Base-by-base conservation (phyloP, 2,888 invertebrate genomes). In the Eilema griseolum region DNA sequence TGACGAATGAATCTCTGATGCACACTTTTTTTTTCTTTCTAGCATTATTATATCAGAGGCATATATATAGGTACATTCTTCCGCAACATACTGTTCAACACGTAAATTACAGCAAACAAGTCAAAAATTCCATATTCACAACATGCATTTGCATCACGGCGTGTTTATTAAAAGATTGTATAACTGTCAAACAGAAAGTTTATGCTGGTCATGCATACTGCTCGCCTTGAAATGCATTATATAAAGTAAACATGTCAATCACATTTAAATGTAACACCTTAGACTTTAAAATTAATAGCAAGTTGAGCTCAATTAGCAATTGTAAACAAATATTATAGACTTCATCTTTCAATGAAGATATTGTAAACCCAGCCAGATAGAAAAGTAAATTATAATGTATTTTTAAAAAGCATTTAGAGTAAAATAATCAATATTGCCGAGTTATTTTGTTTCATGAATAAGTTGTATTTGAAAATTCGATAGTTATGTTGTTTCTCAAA, bases 371-470 rank as follows among this genome's bases (percentile, higher is more conserved):
- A 62, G 41, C 62, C 37, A 41, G 62, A 41, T 41, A 41, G 16
- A 26, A 5, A 7, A 41, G 37, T 41, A 24, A 62, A 61, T 61
- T 37, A 57, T 37, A 16, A 52, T 23, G 26, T 60, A 60, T 60
- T 12, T 61, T 24, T 23, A 12, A n/a, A 62, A 66, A 57, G 59
- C 65, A 66, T 64, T 67, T 68, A 68, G 60, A 24, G 46, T 41
- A 62, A 68, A 66, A 52, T 62, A 24, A 66, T 20, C 31, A 67
- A 71, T 71, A 64, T 71, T 64, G 61, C 61, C 26, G 28, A 26
- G n/a, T 67, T 59, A 60, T 33, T 26, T 24, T 10, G 10, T 62
- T 62, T 64, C 16, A 57, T n/a, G n/a, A n/a, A 26, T 10, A 57
- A 57, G 12, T 56, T 8, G 10, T 33, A 57, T 14, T 41, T 3